These are phyloP conservation scores for Girardinus metallicus DNA, from an alignment of 2,797 vertebrate genomes.

Conservation along the genomic window DNA sequence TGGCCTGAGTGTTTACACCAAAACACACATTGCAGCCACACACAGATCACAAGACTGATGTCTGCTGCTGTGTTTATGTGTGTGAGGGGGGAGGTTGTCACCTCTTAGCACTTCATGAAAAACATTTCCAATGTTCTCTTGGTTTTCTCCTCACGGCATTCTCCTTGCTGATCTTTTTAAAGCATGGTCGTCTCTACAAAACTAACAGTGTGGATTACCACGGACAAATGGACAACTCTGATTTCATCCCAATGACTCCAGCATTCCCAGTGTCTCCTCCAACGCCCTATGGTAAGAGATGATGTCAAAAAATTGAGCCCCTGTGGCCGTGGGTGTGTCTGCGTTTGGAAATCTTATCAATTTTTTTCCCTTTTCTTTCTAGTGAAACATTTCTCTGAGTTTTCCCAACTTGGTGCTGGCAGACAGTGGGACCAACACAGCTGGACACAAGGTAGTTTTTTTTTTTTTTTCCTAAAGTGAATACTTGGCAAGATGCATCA, in stretches of 20 bases:
- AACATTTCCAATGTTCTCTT: not conserved
- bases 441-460: slow-evolving; percentile 76
- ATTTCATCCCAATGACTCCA: slow-evolving; percentile 76
- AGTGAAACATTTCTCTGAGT: slow-evolving; percentile 77
- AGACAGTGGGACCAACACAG: slow-evolving; percentile 62
- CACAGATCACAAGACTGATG: slow-evolving; percentile 73
- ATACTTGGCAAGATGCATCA: slow-evolving; percentile 2
- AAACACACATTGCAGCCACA: slow-evolving; percentile 66
- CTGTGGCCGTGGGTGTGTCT: slow-evolving; percentile 8
- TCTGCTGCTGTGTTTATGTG: slow-evolving; percentile 52
- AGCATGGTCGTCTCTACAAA: slow-evolving; percentile 69
- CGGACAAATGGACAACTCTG: slow-evolving; percentile 62
- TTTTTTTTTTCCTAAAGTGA: slow-evolving; percentile 14
- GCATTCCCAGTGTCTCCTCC: slow-evolving; percentile 87
- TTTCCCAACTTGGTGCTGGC: slow-evolving; percentile 61
- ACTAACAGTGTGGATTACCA: slow-evolving; percentile 63
- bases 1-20: slow-evolving; percentile 66
- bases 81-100: slow-evolving; percentile 29
- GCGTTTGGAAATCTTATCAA: slow-evolving; percentile 46
- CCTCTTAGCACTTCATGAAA: slow-evolving; percentile 11
- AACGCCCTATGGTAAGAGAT: slow-evolving; percentile 79
- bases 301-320: not conserved
- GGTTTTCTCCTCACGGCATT: not conserved
- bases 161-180: slow-evolving; percentile 6
- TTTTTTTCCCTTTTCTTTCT: slow-evolving; percentile 41